phyloP scores from a whole-genome alignment of 2,113 vertebrate genomes.

The Python bivittatus region DNA sequence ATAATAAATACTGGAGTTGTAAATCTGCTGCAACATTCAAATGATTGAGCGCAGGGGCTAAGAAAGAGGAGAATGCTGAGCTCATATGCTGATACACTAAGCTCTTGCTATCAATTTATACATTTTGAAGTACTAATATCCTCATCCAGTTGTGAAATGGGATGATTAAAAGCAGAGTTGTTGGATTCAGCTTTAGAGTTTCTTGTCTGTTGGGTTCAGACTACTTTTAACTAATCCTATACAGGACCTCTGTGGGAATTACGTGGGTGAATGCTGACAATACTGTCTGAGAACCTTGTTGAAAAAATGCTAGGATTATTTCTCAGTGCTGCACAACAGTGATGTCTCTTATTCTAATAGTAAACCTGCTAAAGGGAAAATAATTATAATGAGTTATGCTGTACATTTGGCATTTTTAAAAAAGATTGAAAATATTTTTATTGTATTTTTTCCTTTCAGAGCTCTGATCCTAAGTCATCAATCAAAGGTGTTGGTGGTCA shows the following conservation, averaged over 20 bases:
- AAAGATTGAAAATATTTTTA: conserved; percentile 11
- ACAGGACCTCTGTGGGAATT: not conserved
- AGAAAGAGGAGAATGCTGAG: not conserved
- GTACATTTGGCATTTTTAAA: not conserved
- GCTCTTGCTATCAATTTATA: not conserved
- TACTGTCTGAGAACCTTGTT: not conserved
- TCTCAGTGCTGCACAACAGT: not conserved
- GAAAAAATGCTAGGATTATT: not conserved
- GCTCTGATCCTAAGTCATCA: conserved; percentile 79
- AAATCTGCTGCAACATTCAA: not conserved
- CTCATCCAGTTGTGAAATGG: not conserved
- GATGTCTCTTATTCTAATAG: not conserved
- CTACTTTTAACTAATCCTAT: not conserved
- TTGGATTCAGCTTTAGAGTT: not conserved
- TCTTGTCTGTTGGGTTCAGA: not conserved
- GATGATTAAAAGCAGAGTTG: not conserved
- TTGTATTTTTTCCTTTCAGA: conserved; percentile 66
- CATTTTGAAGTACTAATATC: not conserved
- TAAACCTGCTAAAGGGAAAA: not conserved
- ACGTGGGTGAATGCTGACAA: not conserved
- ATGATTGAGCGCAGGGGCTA: not conserved
- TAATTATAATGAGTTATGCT: not conserved
- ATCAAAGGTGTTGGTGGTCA: conserved; percentile 87
- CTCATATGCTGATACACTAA: not conserved
- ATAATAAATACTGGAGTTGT: not conserved